Evolutionary conservation across 2,797 vertebrate species (phyloP), one percentile per base, ranked within the genome.

Genomic region (Esox masquinongy): DNA sequence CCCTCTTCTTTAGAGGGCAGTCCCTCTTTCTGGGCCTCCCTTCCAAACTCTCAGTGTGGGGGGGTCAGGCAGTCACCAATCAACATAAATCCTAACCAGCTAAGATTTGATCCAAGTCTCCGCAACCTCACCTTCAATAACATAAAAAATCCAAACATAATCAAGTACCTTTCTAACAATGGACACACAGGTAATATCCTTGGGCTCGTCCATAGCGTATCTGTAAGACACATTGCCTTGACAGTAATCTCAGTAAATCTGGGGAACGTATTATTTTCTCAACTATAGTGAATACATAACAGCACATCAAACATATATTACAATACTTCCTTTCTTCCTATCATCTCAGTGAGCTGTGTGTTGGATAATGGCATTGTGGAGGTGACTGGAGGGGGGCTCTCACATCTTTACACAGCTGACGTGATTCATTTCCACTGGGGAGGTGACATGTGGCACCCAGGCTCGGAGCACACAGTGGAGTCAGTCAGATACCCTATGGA

Each of bases 351-450:
- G 36, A 50, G 82, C 2, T n/a, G 86, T 17, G 3, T 43, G 6
- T 34, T 89, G 49, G n/a, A 59, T 1, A 2, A 39, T 0, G 73
- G 77, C 67, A 51, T 71, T 3, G 78, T 83, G 39, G 72, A 26
- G 0, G 26, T 89, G 8, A 74, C 19, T 11, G 73, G 73, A 3
- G 53, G 59, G 1, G 80, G 85, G 16, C 83, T 89, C 0, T 34
- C 77, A 3, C 61, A n/a, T 9, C 15, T 0, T 1, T 89, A 86
- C 36, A 9, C 19, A 1, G 71, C 85, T 17, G 5, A 24, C 0
- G 66, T 80, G 2, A 78, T 78, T 43, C 88, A 86, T 61, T 80
- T 88, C 19, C 85, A 89, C 64, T 78, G 83, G 81, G 83, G 76
- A 70, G 49, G 22, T 16, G 49, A 74, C 63, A 85, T 5, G 47